Evolutionary conservation across 1,140 invertebrate species (phyloP).

Genomic region (Armadillidium nasatum): DNA sequence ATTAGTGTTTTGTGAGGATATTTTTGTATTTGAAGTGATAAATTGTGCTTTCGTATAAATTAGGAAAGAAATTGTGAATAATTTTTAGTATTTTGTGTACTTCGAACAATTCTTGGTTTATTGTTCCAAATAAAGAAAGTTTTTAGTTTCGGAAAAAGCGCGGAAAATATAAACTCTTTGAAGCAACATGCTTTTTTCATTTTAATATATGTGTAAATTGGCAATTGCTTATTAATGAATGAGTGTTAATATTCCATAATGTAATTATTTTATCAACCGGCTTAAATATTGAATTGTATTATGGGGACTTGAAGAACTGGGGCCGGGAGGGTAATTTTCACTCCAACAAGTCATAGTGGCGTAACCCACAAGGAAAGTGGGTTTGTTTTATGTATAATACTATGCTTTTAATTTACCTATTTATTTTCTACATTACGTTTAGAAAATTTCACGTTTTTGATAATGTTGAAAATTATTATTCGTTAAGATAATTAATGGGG

Average conservation of each 20-base stretch:
- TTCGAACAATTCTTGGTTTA: not conserved
- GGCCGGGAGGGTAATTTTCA: not conserved
- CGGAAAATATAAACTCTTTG: slow-evolving; percentile 1
- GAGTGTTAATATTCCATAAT: not conserved
- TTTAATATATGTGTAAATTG: not conserved
- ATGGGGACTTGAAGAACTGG: not conserved
- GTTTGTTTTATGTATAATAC: not conserved
- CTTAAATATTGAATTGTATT: slow-evolving; percentile 12
- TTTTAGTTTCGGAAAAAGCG: slow-evolving; percentile 1
- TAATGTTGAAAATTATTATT: not conserved
- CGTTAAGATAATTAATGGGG: not conserved
- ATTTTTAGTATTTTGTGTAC: not conserved
- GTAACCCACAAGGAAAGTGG: not conserved
- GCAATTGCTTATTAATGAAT: not conserved
- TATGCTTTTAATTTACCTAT: not conserved
- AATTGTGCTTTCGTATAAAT: not conserved
- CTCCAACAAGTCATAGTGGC: not conserved
- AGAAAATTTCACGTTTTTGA: not conserved
- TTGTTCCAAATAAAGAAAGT: not conserved
- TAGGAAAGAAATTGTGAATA: not conserved
- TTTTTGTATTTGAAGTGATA: not conserved
- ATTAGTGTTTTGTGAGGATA: not conserved
- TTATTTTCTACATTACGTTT: not conserved
- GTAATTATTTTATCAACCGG: not conserved
- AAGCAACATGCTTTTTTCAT: not conserved